Conservation (phyloP, 2,888 invertebrate species). For the Xylocampa areola region DNA sequence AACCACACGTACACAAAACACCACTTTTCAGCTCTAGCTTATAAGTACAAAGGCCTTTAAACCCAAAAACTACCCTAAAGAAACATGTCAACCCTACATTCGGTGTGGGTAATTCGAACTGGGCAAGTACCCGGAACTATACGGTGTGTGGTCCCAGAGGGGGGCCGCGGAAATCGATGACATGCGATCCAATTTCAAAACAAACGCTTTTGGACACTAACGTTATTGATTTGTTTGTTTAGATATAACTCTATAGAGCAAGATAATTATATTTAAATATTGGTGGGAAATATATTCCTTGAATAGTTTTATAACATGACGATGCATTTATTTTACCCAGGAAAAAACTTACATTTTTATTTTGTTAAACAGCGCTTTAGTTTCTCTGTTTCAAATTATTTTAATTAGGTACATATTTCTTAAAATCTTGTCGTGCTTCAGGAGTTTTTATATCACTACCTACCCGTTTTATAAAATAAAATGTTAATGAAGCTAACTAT, state of each 20-base stretch:
- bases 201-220: conserved; percentile 63
- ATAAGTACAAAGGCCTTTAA: too few species aligned
- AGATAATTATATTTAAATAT: conserved; percentile 16
- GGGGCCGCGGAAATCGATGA: conserved; percentile 65
- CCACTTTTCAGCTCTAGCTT: too few species aligned
- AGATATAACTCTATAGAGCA: too few species aligned
- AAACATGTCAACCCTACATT: conserved; percentile 43
- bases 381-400: too few species aligned
- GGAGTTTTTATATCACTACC: too few species aligned
- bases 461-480: too few species aligned
- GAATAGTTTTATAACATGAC: not conserved
- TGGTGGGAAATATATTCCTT: not conserved
- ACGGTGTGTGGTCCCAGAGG: conserved; percentile 63
- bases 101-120: conserved; percentile 60
- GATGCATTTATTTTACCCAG: too few species aligned
- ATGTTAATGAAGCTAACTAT: not conserved
- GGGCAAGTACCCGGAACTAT: conserved; percentile 64
- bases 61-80: conserved; percentile 2
- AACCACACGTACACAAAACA: not conserved
- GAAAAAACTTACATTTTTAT: too few species aligned
- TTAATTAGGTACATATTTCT: not conserved
- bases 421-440: not conserved
- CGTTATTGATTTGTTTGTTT: conserved; percentile 61
- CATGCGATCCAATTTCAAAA: conserved; percentile 69
- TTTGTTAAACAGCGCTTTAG: too few species aligned